A percentile compares a stretch with the other conserved stretches of the same genome.
phyloP scores from a whole-genome alignment of 2,888 invertebrate species.

The Pyrochroa serraticornis region DNA sequence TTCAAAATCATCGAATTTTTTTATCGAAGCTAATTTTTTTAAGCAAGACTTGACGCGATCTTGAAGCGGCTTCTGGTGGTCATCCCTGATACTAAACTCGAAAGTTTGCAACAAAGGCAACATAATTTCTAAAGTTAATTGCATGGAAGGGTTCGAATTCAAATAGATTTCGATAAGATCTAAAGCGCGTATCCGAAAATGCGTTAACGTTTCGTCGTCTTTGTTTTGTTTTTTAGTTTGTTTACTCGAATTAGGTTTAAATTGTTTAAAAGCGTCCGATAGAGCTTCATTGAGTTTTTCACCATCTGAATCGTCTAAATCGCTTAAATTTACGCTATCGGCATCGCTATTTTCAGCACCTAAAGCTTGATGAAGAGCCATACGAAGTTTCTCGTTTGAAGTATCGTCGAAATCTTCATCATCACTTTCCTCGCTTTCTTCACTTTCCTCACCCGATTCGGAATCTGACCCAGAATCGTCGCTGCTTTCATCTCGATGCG shows the following conservation, averaged over 20 bases:
- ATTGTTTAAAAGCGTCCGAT: slow-evolving; percentile 74
- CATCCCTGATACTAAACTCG: slow-evolving; percentile 73
- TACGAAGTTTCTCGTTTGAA: slow-evolving; percentile 71
- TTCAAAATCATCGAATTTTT: slow-evolving; percentile 65
- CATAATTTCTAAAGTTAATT: slow-evolving; percentile 71
- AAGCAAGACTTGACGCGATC: slow-evolving; percentile 67
- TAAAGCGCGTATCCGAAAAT: slow-evolving; percentile 75
- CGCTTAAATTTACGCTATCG: slow-evolving; percentile 69
- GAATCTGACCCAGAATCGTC: slow-evolving; percentile 51
- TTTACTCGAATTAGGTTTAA: slow-evolving; percentile 60
- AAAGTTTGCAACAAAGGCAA: slow-evolving; percentile 70
- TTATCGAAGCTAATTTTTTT: slow-evolving; percentile 65
- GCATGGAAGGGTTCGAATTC: slow-evolving; percentile 72
- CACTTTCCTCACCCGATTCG: slow-evolving; percentile 42
- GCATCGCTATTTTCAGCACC: slow-evolving; percentile 59
- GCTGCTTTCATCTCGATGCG: slow-evolving; percentile 57
- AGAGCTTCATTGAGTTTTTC: slow-evolving; percentile 69
- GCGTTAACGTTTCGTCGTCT: slow-evolving; percentile 70
- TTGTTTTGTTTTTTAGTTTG: slow-evolving; percentile 62
- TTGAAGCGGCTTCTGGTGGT: slow-evolving; percentile 70
- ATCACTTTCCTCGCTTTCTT: slow-evolving; percentile 58
- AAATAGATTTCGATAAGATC: slow-evolving; percentile 77
- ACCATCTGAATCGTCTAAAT: slow-evolving; percentile 79
- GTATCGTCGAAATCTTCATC: slow-evolving; percentile 67
- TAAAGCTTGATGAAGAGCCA: slow-evolving; percentile 75